A percentile compares a stretch with the other conserved stretches of the same genome.
Conservation (phyloP, 2,888 invertebrate species). For the Hesperia comma region DNA sequence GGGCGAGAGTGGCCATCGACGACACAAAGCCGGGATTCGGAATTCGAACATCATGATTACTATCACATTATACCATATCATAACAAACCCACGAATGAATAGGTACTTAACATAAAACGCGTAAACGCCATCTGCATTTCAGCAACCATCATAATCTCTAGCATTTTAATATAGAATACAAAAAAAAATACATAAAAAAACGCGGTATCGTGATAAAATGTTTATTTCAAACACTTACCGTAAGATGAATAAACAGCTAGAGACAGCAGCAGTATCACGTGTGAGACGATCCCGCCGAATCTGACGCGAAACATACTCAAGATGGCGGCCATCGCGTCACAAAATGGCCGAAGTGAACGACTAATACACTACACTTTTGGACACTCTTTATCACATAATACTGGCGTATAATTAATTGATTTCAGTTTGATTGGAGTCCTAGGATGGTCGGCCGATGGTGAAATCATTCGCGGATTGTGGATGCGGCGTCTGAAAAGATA, state of each 20-base stretch:
- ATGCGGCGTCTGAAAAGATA: constrained; percentile 56
- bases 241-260: constrained; percentile 74
- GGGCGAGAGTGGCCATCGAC: too few species aligned
- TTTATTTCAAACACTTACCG: constrained; percentile 59
- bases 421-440: constrained; percentile 51
- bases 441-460: constrained; percentile 43
- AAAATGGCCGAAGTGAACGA: constrained; percentile 57
- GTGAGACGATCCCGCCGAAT: constrained; percentile 58
- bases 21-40: too few species aligned
- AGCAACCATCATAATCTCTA: too few species aligned
- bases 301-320: constrained; percentile 59
- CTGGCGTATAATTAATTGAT: constrained; percentile 40
- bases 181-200: not conserved
- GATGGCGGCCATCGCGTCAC: constrained; percentile 65
- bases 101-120: too few species aligned
- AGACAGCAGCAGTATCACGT: constrained; percentile 62
- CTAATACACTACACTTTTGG: constrained; percentile 53
- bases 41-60: too few species aligned
- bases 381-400: constrained; percentile 74
- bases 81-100: too few species aligned
- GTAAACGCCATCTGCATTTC: too few species aligned
- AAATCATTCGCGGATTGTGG: constrained; percentile 64
- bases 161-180: too few species aligned
- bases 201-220: constrained; percentile 26
- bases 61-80: too few species aligned